These are phyloP conservation scores for Aurelia aurita complex sp. Pacific DNA, from an alignment of 30 jellyfish, hydroid and myxozoan genomes.

Conservation along the genomic window DNA sequence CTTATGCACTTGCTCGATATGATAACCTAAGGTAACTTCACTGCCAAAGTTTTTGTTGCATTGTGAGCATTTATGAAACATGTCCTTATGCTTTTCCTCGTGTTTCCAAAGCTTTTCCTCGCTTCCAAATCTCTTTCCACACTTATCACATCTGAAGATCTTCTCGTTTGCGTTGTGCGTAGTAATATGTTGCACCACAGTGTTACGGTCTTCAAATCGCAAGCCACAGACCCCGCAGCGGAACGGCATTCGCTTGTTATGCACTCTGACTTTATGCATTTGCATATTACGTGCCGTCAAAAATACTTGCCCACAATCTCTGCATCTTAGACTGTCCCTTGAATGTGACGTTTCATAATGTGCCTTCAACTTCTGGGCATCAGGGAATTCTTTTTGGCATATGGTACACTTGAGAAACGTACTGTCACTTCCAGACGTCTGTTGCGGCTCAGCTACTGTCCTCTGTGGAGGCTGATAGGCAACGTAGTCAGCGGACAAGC, in stretches of 20 bases:
- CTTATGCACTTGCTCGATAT: slow-evolving; percentile 70
- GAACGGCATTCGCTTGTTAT: slow-evolving; percentile 86
- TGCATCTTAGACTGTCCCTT: slow-evolving; percentile 58
- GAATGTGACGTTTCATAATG: slow-evolving; percentile 40
- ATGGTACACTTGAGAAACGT: slow-evolving; percentile 47
- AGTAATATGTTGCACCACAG: slow-evolving; percentile 89
- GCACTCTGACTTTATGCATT: slow-evolving; percentile 80
- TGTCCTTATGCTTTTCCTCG: slow-evolving; percentile 66
- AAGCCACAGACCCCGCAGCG: slow-evolving; percentile 89
- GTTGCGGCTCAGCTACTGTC: slow-evolving; percentile 2
- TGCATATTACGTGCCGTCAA: slow-evolving; percentile 76
- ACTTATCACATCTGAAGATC: slow-evolving; percentile 77
- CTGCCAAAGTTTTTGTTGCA: slow-evolving; percentile 69
- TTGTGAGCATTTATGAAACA: slow-evolving; percentile 76
- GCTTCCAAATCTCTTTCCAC: slow-evolving; percentile 81
- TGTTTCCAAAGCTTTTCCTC: slow-evolving; percentile 82
- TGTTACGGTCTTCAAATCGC: slow-evolving; percentile 80
- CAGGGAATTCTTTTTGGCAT: slow-evolving; percentile 62
- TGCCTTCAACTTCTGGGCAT: slow-evolving; percentile 46
- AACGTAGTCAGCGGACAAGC: slow-evolving; percentile 40
- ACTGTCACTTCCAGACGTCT: neutral
- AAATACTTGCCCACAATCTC: slow-evolving; percentile 73
- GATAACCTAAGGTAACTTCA: slow-evolving; percentile 63
- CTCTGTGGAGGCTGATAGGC: slow-evolving; percentile 45
- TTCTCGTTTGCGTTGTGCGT: slow-evolving; percentile 74